These are phyloP conservation scores for Phaonia tiefii DNA, from an alignment of 2,888 invertebrate species.

Conservation along the genomic window DNA sequence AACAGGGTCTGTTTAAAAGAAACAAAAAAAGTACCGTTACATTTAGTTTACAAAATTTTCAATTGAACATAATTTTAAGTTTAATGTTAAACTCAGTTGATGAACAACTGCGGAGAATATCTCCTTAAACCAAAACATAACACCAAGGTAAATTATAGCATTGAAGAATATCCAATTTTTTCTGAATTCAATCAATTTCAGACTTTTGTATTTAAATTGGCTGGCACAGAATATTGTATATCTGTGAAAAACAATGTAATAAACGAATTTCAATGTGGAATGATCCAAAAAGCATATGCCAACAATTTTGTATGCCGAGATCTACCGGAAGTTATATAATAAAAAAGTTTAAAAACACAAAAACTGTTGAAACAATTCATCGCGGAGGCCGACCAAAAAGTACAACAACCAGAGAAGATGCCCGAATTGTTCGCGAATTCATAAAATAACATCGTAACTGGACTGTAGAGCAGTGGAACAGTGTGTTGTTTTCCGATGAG, in stretches of 20 bases:
- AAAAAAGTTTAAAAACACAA: not conserved
- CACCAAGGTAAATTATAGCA: not conserved
- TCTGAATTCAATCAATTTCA: not conserved
- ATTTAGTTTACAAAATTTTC: not conserved
- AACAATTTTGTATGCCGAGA: not conserved
- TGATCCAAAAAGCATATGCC: not conserved
- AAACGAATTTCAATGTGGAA: not conserved
- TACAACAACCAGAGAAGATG: slow-evolving; percentile 5
- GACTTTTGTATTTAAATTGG: not conserved
- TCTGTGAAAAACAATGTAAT: not conserved
- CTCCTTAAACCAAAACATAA: slow-evolving; percentile 16
- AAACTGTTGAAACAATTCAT: too few species aligned
- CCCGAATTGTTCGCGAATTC: not conserved
- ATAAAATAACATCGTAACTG: not conserved
- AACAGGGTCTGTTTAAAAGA: slow-evolving; percentile 8
- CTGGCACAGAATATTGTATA: not conserved
- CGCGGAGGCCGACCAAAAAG: not conserved
- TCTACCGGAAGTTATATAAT: slow-evolving; percentile 3
- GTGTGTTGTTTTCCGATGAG: slow-evolving; percentile 13
- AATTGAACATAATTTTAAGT: too few species aligned
- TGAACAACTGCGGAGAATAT: slow-evolving; percentile 4
- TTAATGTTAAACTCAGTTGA: slow-evolving; percentile 5
- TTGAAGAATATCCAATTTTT: not conserved
- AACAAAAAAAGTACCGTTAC: slow-evolving; percentile 2
- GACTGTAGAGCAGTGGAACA: not conserved